These are phyloP conservation scores for Eupeodes corollae DNA, from an alignment of 1,140 invertebrate genomes.

Conservation along the genomic window DNA sequence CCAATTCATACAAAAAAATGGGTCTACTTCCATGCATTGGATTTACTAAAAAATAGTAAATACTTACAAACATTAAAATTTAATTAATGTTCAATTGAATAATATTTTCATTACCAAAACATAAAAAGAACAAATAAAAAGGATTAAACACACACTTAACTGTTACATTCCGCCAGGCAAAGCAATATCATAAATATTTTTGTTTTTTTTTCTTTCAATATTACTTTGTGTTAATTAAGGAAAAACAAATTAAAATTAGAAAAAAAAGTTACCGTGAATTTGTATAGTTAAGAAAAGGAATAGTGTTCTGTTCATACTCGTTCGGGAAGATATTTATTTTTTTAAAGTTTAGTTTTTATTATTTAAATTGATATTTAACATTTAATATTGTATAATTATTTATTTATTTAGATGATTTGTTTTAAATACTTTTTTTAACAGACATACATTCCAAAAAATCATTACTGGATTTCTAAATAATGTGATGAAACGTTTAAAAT, in stretches of 20 bases:
- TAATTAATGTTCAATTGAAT: background rate
- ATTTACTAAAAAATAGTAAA: background rate
- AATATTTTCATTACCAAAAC: background rate
- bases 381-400: no score
- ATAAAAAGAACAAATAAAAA: background rate
- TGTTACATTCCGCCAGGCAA: slow-evolving; percentile 37
- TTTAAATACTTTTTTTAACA: no score
- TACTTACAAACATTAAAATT: background rate
- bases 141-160: slow-evolving; percentile 18
- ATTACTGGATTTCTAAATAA: no score
- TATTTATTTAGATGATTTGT: no score
- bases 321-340: no score
- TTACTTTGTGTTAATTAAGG: slow-evolving; percentile 4
- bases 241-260: slow-evolving; percentile 13
- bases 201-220: background rate
- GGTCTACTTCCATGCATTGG: background rate
- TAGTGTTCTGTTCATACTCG: background rate
- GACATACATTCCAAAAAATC: no score
- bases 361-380: no score
- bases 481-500: no score
- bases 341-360: no score
- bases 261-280: slow-evolving; percentile 9
- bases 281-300: background rate
- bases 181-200: slow-evolving; percentile 31
- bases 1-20: no score